Evolutionary conservation across 2,888 invertebrate species (phyloP), one percentile per base, ranked within the genome.

Genomic region (Scaptodrosophila latifasciaeformis): DNA sequence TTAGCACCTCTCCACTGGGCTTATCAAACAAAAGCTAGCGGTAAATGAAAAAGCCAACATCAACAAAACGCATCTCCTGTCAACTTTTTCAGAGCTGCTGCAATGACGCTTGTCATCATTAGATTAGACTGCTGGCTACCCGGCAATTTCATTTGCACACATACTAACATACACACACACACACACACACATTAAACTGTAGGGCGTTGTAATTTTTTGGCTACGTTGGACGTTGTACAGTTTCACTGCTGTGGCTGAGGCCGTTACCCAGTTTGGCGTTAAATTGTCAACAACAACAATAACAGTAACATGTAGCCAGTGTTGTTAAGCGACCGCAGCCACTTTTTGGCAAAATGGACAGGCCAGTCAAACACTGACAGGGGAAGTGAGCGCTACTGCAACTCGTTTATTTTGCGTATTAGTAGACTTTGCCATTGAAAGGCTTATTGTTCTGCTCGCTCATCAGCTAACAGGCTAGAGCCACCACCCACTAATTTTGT

Each of bases 331-430:
- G 7, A 7, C 24, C 24, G 24, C 24, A 24, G 24, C 24, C 24
- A 3, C 3, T 24, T n/a, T n/a, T n/a, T n/a, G n/a, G n/a, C n/a
- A n/a, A n/a, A n/a, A n/a, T n/a, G n/a, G n/a, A 27, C 27, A 27
- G 5, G 27, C 27, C 37, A 37, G 10, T 17, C 17, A 37, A 15
- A 18, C 18, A 37, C 37, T 2, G 6, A 37, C 15, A 37, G n/a
- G n/a, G n/a, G 24, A 24, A 5, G 24, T 24, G 24, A 37, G 6
- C 10, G 39, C n/a, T n/a, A 17, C 40, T 31, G n/a, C 9, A n/a
- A 15, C 13, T 65, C 79, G 75, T 75, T 75, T 78, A 65, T 78
- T 75, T 74, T 81, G 75, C 79, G 75, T 78, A 81, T 78, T 81
- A 30, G 10, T n/a, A 80, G 81, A 78, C 67, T 71, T 71, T 70